Evolutionary conservation across 2,113 vertebrate genomes (phyloP), one percentile per base, ranked within the genome.

Genomic region (Triplophysa tibetana): DNA sequence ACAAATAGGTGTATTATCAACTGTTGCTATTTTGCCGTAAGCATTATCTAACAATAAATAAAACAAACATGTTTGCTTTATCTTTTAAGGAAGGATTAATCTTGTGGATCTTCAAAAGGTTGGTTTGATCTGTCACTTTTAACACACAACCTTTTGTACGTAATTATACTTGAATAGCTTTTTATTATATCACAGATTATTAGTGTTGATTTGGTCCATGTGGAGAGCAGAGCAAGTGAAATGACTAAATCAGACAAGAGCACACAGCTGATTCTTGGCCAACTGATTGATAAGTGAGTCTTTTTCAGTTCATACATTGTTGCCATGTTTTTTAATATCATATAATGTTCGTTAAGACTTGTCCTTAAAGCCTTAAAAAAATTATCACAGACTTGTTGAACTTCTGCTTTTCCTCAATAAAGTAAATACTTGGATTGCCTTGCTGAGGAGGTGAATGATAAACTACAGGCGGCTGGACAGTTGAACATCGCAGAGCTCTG

Each of bases 101-200:
- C 94, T 98, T 84, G 96, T 98, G 88, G 95, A 98, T 70, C 95
- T 99, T 33, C 96, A 99, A 84, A 96, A 97, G 95, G 97, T 99
- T 88, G 88, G 87, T 89, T 56, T 85, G 50, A 79, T 8, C 33
- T 41, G 10, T 82, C n/a, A 65, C 1, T 14, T n/a, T n/a, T 41
- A 14, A 56, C 4, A 12, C 17, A 62, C 33, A 24, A 3, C 6
- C 29, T 52, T 38, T 72, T 1, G 21, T 56, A 2, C 1, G 73
- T 4, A 45, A 4, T 48, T 58, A 19, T 19, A 38, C 21, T 16
- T 76, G 24, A 45, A 6, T 41, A 3, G 2, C 4, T 26, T n/a
- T 64, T 11, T 33, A 62, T 38, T 60, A 8, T 75, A 23, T 85
- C 78, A 52, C 82, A 99, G 98, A 92, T 93, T 77, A 92, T 98